Conservation (phyloP, 2,113 vertebrate genomes). For the Lycaon pictus region DNA sequence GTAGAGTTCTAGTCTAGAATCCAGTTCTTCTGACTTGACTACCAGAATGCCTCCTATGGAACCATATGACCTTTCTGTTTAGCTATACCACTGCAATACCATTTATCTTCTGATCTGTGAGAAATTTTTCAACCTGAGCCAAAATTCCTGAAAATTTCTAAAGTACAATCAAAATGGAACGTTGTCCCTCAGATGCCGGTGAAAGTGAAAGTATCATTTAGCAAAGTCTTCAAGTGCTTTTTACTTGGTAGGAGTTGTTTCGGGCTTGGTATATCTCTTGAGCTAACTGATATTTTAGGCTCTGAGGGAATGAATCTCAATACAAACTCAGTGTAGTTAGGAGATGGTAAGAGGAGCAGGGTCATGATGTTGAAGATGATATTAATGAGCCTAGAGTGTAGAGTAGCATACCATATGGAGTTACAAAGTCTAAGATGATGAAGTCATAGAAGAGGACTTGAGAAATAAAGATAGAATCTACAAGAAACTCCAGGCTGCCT, state of each 20-base stretch:
- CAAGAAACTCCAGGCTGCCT: not conserved
- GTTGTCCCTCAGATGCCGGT: not conserved
- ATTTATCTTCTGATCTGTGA: conserved; percentile 42
- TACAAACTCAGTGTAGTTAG: conserved; percentile 12
- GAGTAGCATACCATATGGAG: not conserved
- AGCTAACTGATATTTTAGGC: not conserved
- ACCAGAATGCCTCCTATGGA: not conserved
- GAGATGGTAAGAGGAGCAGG: not conserved
- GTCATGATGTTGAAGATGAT: not conserved
- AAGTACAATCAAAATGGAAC: not conserved
- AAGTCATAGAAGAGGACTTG: conserved; percentile 2
- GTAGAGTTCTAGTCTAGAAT: not conserved
- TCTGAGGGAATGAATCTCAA: not conserved
- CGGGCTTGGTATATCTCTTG: not conserved
- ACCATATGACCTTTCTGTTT: not conserved
- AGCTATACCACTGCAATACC: not conserved
- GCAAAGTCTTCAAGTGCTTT: not conserved
- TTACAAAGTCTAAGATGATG: conserved; percentile 6
- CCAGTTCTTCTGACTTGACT: conserved; percentile 34
- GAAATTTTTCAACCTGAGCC: conserved; percentile 12
- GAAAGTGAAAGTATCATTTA: conserved; percentile 49
- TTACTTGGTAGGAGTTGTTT: not conserved
- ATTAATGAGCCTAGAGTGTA: not conserved
- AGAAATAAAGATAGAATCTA: not conserved
- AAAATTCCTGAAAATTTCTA: conserved; percentile 22